phyloP scores from a whole-genome alignment of 2,113 vertebrate species.

The Gavialis gangeticus region DNA sequence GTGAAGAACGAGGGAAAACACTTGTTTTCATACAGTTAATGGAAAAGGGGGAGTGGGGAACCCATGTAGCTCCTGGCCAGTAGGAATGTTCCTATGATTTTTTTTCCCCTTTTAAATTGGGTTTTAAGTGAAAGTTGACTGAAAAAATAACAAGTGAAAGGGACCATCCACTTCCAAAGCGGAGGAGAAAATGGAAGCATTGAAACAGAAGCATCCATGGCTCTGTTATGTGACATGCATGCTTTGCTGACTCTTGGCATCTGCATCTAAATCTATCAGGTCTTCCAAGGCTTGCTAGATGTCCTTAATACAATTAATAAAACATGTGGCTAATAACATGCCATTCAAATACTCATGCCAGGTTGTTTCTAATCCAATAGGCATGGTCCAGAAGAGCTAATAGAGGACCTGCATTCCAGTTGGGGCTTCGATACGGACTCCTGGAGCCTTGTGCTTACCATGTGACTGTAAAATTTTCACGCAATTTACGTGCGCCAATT shows the following conservation, averaged over 20 bases:
- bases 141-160: not conserved
- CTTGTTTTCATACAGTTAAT: not conserved
- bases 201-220: not conserved
- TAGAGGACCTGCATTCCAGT: not conserved
- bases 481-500: not conserved
- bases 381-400: not conserved
- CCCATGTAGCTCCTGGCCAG: not conserved
- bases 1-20: slow-evolving; percentile 35
- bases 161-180: not conserved
- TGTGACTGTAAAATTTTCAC: slow-evolving; percentile 21
- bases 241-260: slow-evolving; percentile 28
- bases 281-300: slow-evolving; percentile 10
- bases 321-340: slow-evolving; percentile 19
- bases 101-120: not conserved
- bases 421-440: not conserved
- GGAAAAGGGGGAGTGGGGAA: not conserved
- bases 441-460: not conserved
- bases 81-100: not conserved
- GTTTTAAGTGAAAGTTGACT: not conserved
- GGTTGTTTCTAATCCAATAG: not conserved
- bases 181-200: not conserved
- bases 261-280: not conserved
- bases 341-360: not conserved
- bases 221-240: not conserved
- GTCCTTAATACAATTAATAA: not conserved